These are phyloP conservation scores for Tenualosa thibaudeaui DNA, from an alignment of 2,797 vertebrate species.

Conservation along the genomic window DNA sequence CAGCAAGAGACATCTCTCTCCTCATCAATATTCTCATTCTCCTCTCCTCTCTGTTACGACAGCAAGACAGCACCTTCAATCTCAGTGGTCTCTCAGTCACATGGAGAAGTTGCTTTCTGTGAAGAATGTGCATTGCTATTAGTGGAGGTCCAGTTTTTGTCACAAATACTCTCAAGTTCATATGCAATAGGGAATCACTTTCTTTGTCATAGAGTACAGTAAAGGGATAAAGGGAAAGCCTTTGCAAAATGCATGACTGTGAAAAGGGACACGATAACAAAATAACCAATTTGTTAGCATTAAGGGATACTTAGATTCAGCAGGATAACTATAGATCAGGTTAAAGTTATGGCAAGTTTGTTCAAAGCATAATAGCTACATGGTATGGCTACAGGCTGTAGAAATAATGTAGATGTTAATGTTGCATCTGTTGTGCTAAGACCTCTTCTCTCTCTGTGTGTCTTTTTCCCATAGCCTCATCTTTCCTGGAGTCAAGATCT, in stretches of 20 bases:
- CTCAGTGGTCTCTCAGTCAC: neutral
- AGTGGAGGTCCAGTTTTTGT: neutral
- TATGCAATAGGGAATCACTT: neutral
- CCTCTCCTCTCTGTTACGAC: neutral
- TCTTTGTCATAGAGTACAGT: neutral
- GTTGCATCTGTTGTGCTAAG: neutral
- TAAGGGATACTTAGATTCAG: neutral
- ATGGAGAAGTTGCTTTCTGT: neutral
- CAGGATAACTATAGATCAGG: neutral
- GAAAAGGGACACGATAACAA: no score
- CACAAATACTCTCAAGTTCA: neutral
- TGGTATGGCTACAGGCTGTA: neutral
- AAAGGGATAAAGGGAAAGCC: no score
- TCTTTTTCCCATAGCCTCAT: conserved; percentile 80
- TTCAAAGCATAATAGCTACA: neutral
- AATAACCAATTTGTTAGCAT: neutral
- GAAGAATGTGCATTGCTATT: neutral
- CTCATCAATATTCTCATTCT: neutral
- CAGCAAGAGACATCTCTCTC: conserved; percentile 2
- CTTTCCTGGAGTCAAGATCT: conserved; percentile 92
- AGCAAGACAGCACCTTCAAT: neutral
- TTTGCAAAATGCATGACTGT: no score
- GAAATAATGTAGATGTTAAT: neutral
- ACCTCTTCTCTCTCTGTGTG: conserved; percentile 9
- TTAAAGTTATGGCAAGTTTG: neutral